These are phyloP conservation scores for Pelvicachromis taeniatus DNA, from an alignment of 2,113 vertebrate genomes.

Conservation along the genomic window DNA sequence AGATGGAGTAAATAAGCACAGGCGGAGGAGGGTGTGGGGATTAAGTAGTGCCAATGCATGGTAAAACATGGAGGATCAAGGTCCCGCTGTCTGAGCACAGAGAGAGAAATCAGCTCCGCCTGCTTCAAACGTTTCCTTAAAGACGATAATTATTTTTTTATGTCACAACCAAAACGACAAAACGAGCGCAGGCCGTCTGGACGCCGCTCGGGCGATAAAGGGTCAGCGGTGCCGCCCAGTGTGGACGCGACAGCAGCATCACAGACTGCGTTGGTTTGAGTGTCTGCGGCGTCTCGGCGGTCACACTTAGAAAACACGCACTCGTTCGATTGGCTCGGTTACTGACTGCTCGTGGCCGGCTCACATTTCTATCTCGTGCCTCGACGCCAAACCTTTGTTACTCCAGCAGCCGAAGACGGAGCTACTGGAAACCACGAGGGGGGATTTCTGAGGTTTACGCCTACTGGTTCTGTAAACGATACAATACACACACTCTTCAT, in stretches of 20 bases:
- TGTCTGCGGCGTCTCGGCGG: background rate
- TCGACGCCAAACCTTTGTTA: background rate
- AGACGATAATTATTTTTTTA: background rate
- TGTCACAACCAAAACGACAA: background rate
- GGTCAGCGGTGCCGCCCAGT: background rate
- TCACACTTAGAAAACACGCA: background rate
- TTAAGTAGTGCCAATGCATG: background rate
- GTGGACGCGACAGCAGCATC: too few species aligned
- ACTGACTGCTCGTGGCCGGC: background rate
- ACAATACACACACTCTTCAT: accelerated
- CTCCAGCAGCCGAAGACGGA: background rate
- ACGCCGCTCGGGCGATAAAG: background rate
- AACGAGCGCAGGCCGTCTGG: background rate
- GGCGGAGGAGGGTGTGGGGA: background rate
- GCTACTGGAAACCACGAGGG: background rate
- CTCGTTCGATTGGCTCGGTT: background rate
- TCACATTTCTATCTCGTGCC: background rate
- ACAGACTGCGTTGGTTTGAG: background rate
- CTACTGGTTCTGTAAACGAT: background rate
- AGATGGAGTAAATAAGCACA: background rate
- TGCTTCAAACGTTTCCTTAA: background rate
- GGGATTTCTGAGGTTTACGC: background rate
- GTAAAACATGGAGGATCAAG: background rate
- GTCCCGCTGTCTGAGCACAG: background rate
- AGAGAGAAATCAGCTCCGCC: background rate